A percentile compares a stretch with the other conserved stretches of the same genome.
Evolutionary conservation across 2,797 vertebrate genomes (phyloP).

Genomic region (Malacoraja senta): DNA sequence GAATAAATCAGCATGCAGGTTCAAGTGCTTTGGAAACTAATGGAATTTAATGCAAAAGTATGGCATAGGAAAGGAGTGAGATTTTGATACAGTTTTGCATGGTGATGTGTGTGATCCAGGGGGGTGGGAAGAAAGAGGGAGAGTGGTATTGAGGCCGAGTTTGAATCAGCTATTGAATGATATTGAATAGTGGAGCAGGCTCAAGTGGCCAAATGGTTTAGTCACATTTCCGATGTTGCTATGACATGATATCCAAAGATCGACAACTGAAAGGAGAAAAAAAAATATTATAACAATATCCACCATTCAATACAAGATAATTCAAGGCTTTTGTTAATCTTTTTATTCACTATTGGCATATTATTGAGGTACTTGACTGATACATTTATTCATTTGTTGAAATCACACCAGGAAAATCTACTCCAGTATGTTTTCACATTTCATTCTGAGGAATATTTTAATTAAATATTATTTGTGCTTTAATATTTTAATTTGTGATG

Average conservation of each 20-base stretch:
- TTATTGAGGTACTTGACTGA: not conserved
- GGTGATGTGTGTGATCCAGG: no score
- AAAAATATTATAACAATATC: not conserved
- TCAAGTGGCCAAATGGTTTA: no score
- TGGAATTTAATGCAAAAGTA: no score
- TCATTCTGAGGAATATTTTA: not conserved
- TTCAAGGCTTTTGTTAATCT: not conserved
- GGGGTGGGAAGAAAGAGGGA: no score
- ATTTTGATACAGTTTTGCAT: no score
- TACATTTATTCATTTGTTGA: not conserved
- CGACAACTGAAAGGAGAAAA: not conserved
- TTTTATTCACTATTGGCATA: not conserved
- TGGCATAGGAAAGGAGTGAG: no score
- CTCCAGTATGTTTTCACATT: not conserved
- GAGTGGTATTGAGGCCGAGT: no score
- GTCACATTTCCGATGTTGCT: no score
- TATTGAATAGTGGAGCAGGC: no score
- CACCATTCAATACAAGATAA: not conserved
- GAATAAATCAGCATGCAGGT: no score
- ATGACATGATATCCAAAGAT: not conserved
- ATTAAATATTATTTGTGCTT: not conserved
- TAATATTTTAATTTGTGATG: conserved; percentile 7
- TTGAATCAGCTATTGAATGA: no score
- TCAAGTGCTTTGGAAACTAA: no score
- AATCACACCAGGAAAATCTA: not conserved